phyloP scores from a whole-genome alignment of 1,140 invertebrate species.

The Neocloeon triangulifer region DNA sequence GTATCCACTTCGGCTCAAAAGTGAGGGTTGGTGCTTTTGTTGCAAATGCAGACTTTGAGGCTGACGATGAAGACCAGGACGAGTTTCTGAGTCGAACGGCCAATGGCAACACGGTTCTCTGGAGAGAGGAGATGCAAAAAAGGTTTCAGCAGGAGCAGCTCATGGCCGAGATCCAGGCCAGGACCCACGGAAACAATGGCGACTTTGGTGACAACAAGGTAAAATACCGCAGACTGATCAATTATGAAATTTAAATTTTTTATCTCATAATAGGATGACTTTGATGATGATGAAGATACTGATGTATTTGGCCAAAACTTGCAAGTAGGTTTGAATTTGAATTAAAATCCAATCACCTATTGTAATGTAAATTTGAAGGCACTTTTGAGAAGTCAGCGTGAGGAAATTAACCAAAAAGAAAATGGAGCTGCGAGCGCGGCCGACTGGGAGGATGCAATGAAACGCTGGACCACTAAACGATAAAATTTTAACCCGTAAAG shows the following conservation, averaged over 20 bases:
- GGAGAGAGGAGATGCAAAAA: constrained; percentile 38
- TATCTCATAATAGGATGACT: not conserved
- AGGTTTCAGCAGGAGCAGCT: constrained; percentile 38
- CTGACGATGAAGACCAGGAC: constrained; percentile 22
- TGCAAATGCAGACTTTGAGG: constrained; percentile 11
- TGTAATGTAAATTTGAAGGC: not conserved
- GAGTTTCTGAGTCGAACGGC: too few relatives aligned
- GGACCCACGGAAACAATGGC: constrained; percentile 21
- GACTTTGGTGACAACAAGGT: constrained; percentile 2
- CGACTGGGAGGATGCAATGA: constrained; percentile 42
- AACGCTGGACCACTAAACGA: constrained; percentile 44
- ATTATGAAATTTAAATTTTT: constrained; percentile 15
- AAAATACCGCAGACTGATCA: constrained; percentile 11
- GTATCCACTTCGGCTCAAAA: constrained; percentile 5
- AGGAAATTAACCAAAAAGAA: too few relatives aligned
- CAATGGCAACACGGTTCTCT: constrained; percentile 24
- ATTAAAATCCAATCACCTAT: not conserved
- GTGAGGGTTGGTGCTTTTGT: constrained; percentile 6
- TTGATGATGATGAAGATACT: too few relatives aligned
- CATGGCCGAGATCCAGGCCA: constrained; percentile 30
- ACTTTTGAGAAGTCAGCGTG: constrained; percentile 4
- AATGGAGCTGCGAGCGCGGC: constrained; percentile 28
- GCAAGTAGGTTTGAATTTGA: not conserved
- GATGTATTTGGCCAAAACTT: not conserved
- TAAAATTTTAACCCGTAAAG: too few relatives aligned